Evolutionary conservation across 2,888 invertebrate species (phyloP).

Genomic region (Subacronicta megacephala): DNA sequence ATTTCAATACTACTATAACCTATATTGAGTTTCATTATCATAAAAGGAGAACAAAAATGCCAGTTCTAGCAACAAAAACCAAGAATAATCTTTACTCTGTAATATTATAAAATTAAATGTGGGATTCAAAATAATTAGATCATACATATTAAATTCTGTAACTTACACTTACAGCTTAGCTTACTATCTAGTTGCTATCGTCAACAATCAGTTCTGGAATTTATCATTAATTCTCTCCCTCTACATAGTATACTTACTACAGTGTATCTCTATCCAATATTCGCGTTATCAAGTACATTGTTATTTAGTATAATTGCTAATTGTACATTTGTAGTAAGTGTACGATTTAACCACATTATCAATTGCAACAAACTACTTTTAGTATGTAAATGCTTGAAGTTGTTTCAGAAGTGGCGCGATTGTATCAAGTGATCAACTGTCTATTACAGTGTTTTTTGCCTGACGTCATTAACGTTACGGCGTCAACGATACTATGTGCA

Average conservation of each 20-base stretch:
- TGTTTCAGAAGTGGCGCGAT: slow-evolving; percentile 27
- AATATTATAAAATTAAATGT: slow-evolving; percentile 47
- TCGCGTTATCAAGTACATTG: slow-evolving; percentile 2
- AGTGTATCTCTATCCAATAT: slow-evolving; percentile 36
- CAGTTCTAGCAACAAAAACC: slow-evolving; percentile 62
- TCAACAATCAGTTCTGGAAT: slow-evolving; percentile 83
- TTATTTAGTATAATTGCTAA: slow-evolving; percentile 2
- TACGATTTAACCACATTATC: slow-evolving; percentile 39
- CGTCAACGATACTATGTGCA: slow-evolving; percentile 50
- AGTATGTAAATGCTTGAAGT: slow-evolving; percentile 53
- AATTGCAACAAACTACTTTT: slow-evolving; percentile 53
- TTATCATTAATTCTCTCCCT: slow-evolving; percentile 65
- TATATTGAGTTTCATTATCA: slow-evolving; percentile 27
- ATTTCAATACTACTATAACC: slow-evolving; percentile 24
- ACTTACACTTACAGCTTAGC: slow-evolving; percentile 79
- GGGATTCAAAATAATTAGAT: slow-evolving; percentile 66
- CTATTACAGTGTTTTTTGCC: slow-evolving; percentile 3
- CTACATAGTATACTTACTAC: slow-evolving; percentile 60
- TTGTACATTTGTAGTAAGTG: slow-evolving; percentile 39
- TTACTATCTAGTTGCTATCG: slow-evolving; percentile 77
- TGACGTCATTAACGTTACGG: slow-evolving; percentile 18
- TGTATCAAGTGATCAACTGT: slow-evolving; percentile 8
- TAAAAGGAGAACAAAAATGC: slow-evolving; percentile 55
- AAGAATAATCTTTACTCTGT: slow-evolving; percentile 48
- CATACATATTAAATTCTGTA: slow-evolving; percentile 62